Evolutionary conservation across 64 coral and sea anemone species (phyloP), one percentile per base, ranked within the genome.

Genomic region (Pocillopora damicornis): DNA sequence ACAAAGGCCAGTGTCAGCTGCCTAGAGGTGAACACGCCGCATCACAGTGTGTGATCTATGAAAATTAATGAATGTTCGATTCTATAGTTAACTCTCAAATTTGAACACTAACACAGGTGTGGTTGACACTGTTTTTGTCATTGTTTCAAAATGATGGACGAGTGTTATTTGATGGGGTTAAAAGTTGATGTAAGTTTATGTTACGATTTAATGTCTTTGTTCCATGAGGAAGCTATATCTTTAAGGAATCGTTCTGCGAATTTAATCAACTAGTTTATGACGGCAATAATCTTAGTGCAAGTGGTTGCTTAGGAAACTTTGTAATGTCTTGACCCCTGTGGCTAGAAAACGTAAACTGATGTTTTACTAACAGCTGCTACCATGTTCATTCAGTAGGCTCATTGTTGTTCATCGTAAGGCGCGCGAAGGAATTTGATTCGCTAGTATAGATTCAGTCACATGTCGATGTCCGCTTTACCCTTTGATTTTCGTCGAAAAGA

Each of bases 291-390:
- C 25, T 20, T 5, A 5, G 20, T 11, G 7, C 25, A 23, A 26
- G n/a, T 30, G 38, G 64, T 85, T 85, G 57, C 81, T 85, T 85
- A 71, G 38, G 81, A 85, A 85, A 85, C 81, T 42, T 73, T 14
- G 26, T 42, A 85, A 72, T 85, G 14, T 72, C 35, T 11, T 37
- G 38, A 58, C 81, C 81, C 81, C 81, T 72, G n/a, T 68, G 22
- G 81, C 14, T 58, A 83, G 37, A 30, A 2, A 60, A 61, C 10
- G 56, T 79, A 79, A 79, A 79, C 51, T 60, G 20, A 5, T 26
- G 23, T 60, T 13, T 60, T 25, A 34, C 5, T 10, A 81, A 45
- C 65, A 73, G 65, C 81, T 25, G 37, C 60, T 16, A 22, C 37
- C 65, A 71, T 66, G 63, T 85, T 72, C 35, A 71, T 25, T 71